Base-by-base conservation (phyloP, 92 coral and sea anemone genomes). In the Phenganax subtilis region DNA sequence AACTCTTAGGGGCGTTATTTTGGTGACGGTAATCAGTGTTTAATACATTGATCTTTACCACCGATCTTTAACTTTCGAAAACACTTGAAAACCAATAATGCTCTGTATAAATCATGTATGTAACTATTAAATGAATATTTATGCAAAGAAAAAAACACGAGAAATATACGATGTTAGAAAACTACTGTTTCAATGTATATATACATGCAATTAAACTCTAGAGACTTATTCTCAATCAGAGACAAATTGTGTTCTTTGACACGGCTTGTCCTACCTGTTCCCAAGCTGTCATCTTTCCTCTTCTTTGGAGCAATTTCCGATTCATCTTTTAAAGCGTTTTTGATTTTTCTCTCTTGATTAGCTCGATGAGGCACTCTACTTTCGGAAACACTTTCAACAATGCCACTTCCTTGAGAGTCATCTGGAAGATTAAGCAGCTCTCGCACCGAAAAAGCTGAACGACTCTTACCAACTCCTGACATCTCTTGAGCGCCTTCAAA, bases 361-460 rank as follows among this genome's bases (percentile, higher is more conserved):
- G 8, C 60, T 53, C 3, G 29, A 6, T 54, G 10, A 25, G 1
- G 3, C 28, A 51, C 29, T 12, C 37, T 17, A 2, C 0, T 11
- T 27, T 75, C 63, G 12, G 71, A 76, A 61, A 9, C 12, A 54
- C 27, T 27, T 3, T 25, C 55, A 10, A 27, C 12, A 6, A 30
- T 55, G 15, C 51, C 10, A 9, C 59, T 44, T 16, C 37, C 27
- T 25, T n/a, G 69, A 29, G 55, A 11, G 55, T 59, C 68, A 8
- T 76, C 81, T 12, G 6, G 12, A 0, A 76, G 70, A 44, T 76
- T 44, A 44, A 76, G 69, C 9, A 76, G 70, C n/a, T 76, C 81
- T 8, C 56, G 71, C 2, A 76, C 70, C 9, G 69, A 76, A 14
- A 58, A 57, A 9, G 67, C 4, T 4, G 81, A 25, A 9, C 81